Base-by-base conservation (phyloP, 2,797 vertebrate species). In the Lepus townsendii region DNA sequence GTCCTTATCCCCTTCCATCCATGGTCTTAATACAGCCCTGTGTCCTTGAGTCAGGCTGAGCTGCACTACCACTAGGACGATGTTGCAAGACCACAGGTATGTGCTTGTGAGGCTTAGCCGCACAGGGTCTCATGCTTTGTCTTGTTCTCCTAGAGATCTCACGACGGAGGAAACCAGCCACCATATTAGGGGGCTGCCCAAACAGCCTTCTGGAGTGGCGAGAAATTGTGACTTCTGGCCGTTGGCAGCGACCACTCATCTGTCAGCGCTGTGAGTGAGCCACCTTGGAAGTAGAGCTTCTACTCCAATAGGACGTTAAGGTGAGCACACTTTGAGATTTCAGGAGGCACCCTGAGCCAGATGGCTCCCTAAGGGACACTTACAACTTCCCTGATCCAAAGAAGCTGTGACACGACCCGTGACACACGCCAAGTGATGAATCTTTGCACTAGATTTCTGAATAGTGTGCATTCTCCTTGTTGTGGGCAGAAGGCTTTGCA, bases 221-320 rank as follows among this genome's bases (percentile, higher is more conserved):
- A 24, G 12, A 20, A 35, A 54, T 1, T 26, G 24, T n/a, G 13
- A 27, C 26, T 47, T 83, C 27, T 68, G 22, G 7, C 12, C 54
- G 24, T 0, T 0, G 17, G 24, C 30, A n/a, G 27, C 4, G 5
- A 4, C n/a, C 83, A 65, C 35, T 35, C 17, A 17, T 12, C 35
- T 42, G 3, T 4, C 42, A 24, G 27, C 5, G 11, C 7, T 2
- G 2, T 3, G 24, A 65, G 26, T 3, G 52, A 84, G 38, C 47
- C 57, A 0, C 2, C 2, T 30, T 35, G 57, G 27, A 68, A 88
- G n/a, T n/a, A 65, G 20, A n/a, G 20, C 12, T 30, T 54, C 35
- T 0, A 0, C 16, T 42, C 26, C 2, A 5, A 1, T 47, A 57
- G 35, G 30, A 24, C 27, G 50, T 68, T 62, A 47, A 54, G 2